Evolutionary conservation across 2,888 invertebrate species (phyloP).

Genomic region (Sinelater perroti): DNA sequence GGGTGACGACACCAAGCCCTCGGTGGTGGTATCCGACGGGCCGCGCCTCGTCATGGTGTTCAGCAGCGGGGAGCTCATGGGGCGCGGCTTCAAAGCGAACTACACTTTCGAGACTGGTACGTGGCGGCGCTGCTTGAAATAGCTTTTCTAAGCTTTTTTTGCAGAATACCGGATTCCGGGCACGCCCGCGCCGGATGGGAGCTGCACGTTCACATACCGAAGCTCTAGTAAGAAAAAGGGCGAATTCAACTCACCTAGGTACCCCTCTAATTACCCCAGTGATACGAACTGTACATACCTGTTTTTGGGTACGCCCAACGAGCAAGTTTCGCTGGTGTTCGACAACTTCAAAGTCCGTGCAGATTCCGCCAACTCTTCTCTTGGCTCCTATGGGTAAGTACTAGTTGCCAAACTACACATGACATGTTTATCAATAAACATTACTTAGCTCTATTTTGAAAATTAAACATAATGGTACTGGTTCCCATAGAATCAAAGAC

Average conservation of each 20-base stretch:
- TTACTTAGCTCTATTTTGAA: too few species aligned
- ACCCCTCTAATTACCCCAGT: slow-evolving; percentile 96
- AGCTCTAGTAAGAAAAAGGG: slow-evolving; percentile 88
- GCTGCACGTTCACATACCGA: slow-evolving; percentile 90
- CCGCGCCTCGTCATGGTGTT: slow-evolving; percentile 95
- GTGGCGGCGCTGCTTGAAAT: slow-evolving; percentile 11
- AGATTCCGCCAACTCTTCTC: slow-evolving; percentile 79
- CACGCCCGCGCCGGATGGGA: slow-evolving; percentile 90
- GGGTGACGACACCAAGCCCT: slow-evolving; percentile 78
- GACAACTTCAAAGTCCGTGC: slow-evolving; percentile 91
- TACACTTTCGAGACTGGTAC: slow-evolving; percentile 85
- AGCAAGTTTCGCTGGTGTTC: slow-evolving; percentile 90
- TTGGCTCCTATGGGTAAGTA: slow-evolving; percentile 79
- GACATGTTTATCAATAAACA: too few species aligned
- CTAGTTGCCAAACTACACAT: too few species aligned
- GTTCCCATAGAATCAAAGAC: too few species aligned
- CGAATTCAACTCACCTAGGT: slow-evolving; percentile 94
- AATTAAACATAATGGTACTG: too few species aligned
- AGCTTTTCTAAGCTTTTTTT: background rate
- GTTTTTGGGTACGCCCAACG: slow-evolving; percentile 85
- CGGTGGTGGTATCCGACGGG: slow-evolving; percentile 86
- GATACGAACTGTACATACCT: slow-evolving; percentile 93
- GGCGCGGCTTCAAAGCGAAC: slow-evolving; percentile 89
- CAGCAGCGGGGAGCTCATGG: slow-evolving; percentile 90
- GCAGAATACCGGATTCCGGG: slow-evolving; percentile 94